Conservation (phyloP, 2,888 invertebrate genomes). For the Melanargia galathea region DNA sequence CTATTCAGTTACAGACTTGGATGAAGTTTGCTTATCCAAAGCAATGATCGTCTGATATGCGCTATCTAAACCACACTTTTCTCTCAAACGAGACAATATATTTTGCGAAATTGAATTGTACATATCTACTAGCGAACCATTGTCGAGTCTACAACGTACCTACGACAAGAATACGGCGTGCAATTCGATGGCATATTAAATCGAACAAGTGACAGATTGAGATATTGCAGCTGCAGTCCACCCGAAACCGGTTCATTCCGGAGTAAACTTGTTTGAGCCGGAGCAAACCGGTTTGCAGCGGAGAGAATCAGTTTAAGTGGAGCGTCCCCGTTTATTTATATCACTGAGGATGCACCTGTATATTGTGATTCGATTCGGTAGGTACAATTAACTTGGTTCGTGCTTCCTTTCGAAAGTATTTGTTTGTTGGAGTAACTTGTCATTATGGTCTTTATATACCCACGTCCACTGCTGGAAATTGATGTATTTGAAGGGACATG, state of each 20-base stretch:
- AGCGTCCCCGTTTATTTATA: slow-evolving; percentile 14
- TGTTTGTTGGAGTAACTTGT: not conserved
- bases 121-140: not conserved
- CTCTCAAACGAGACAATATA: no score
- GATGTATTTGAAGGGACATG: not conserved
- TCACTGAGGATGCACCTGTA: slow-evolving; percentile 16
- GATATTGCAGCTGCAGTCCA: slow-evolving; percentile 45
- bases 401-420: not conserved
- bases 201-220: slow-evolving; percentile 39
- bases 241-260: slow-evolving; percentile 37
- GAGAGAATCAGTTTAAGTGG: slow-evolving; percentile 34
- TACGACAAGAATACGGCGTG: slow-evolving; percentile 12
- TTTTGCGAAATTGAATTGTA: no score
- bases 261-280: slow-evolving; percentile 38
- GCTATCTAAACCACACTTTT: no score
- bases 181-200: slow-evolving; percentile 39
- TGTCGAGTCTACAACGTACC: not conserved
- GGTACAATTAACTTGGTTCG: slow-evolving; percentile 1
- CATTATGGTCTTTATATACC: not conserved
- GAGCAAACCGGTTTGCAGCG: slow-evolving; percentile 39
- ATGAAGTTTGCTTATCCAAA: no score
- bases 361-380: slow-evolving; percentile 14
- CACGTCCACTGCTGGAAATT: not conserved
- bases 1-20: no score
- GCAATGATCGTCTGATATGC: no score